A percentile compares a stretch with the other conserved stretches of the same genome.
phyloP scores from a whole-genome alignment of 2,113 vertebrate genomes.

The Hemibagrus wyckioides region DNA sequence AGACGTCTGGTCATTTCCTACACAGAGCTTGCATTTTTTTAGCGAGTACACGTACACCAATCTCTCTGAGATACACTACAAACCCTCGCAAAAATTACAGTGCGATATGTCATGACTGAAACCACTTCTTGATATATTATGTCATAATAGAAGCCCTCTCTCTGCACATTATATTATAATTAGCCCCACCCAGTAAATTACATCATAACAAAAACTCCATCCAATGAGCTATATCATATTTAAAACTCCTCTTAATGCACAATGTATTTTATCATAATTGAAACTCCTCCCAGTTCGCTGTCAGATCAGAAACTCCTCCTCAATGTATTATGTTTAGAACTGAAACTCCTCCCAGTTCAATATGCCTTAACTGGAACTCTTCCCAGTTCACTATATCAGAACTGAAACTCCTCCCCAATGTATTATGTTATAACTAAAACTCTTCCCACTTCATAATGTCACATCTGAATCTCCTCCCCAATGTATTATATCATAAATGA shows the following conservation, averaged over 20 bases:
- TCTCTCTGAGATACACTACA: neutral
- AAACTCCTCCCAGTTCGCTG: neutral
- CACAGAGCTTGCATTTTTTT: neutral
- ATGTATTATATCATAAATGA: neutral
- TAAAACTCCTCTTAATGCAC: neutral
- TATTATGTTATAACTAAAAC: neutral
- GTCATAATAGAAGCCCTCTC: neutral
- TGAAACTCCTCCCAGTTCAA: neutral
- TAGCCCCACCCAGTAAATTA: neutral
- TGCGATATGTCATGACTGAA: too few species aligned
- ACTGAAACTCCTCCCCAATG: neutral
- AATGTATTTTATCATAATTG: neutral
- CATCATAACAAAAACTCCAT: neutral
- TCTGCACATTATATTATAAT: neutral
- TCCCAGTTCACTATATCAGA: neutral
- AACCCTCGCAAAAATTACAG: neutral
- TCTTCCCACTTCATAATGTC: neutral
- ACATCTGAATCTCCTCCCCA: neutral
- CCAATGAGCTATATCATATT: neutral
- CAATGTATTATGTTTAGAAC: neutral
- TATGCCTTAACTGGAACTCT: neutral
- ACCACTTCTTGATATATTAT: too few species aligned
- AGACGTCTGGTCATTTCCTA: constrained; percentile 2
- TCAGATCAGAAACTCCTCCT: neutral
- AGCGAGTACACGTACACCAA: neutral